Base-by-base conservation (phyloP, 2,113 vertebrate species). In the Paracanthobrama guichenoti region DNA sequence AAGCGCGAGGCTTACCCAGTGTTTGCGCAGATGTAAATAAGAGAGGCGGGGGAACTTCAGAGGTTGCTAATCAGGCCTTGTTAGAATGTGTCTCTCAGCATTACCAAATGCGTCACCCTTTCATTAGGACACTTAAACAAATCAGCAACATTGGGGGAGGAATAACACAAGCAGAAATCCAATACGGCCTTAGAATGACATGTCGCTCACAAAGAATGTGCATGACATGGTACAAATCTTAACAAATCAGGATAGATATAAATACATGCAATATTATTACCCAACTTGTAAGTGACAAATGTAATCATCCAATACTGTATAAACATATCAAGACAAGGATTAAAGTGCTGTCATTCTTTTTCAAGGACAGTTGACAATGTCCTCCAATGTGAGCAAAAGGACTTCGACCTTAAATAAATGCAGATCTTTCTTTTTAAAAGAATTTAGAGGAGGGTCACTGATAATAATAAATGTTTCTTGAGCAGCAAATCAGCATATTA, bases 41-140 rank as follows among this genome's bases (percentile, higher is more conserved):
- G 86, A 87, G 88, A 85, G 87, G 88, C 84, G 89, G 91, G 62
- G 79, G 87, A 81, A 85, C 89, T 88, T 64, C 78, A 85, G 89
- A 87, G 89, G 86, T 78, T 86, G 91, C 91, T 92, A 91, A 94
- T 94, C 91, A 93, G 89, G 78, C 90, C 92, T 94, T 79, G 88
- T 95, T 94, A 94, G 89, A 73, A 85, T 53, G 86, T 80, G 91
- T 93, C 91, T 88, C 84, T 87, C 74, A 35, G 71, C 50, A 82
- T 91, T 93, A 93, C 90, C 78, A 88, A 89, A 85, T 26, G 89
- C 89, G 92, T 92, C 92, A 91, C 90, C 91, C 89, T 92, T 93
- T 93, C 89, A 94, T 93, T 93, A 92, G 80, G 85, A 53, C 88
- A 87, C 82, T 78, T 31, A 22, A 81, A 83, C 77, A 69, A 83